Evolutionary conservation across 1,140 invertebrate genomes (phyloP).

Genomic region (Diploscapter pachys): DNA sequence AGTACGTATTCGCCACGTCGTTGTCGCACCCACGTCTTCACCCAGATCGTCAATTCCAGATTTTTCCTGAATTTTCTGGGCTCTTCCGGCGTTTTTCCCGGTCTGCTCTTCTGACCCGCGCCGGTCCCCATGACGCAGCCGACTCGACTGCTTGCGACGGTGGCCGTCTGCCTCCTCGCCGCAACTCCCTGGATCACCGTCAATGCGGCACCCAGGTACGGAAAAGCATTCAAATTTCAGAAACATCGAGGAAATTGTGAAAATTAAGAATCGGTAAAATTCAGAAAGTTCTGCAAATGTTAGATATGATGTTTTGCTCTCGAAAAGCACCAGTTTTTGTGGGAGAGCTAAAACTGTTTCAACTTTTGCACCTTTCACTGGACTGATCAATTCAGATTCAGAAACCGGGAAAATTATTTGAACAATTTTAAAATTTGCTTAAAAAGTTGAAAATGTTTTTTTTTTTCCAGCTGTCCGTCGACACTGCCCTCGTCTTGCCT

Average conservation of each 20-base stretch:
- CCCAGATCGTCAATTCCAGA: no score
- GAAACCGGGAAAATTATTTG: not conserved
- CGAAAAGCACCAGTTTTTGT: not conserved
- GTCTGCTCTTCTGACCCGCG: no score
- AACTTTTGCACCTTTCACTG: not conserved
- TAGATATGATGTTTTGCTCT: not conserved
- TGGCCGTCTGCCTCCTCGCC: no score
- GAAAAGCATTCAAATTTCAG: not conserved
- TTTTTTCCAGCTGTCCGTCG: not conserved
- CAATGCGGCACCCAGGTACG: no score
- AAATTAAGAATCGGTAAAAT: not conserved
- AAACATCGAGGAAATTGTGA: slow-evolving; percentile 1
- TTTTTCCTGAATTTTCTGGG: no score
- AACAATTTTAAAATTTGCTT: no score
- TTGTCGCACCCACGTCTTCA: no score
- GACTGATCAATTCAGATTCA: not conserved
- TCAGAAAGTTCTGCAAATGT: not conserved
- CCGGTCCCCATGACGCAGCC: no score
- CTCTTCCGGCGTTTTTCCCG: no score
- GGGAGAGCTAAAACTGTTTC: not conserved
- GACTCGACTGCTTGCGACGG: no score
- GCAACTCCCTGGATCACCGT: no score
- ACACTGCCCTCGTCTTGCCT: not conserved
- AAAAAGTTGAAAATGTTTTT: not conserved
- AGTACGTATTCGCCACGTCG: no score